A percentile compares a stretch with the other conserved stretches of the same genome.
Conservation (phyloP, 2,888 invertebrate species). For the Pristionchus mayeri region DNA sequence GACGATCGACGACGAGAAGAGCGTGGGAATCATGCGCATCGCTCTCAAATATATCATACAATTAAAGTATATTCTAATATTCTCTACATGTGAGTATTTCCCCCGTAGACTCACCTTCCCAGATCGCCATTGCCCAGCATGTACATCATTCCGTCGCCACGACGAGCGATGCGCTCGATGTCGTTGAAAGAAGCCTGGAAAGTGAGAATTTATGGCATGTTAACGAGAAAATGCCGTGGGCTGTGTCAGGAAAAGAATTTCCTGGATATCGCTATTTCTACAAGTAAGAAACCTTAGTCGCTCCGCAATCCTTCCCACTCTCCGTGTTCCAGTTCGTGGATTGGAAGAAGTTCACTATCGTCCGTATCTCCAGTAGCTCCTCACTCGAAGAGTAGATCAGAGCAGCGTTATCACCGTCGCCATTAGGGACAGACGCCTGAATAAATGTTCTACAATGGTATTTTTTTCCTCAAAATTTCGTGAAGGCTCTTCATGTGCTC, state of each 20-base stretch:
- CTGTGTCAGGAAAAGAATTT: too few species aligned
- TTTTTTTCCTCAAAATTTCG: too few species aligned
- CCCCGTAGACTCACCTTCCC: not conserved
- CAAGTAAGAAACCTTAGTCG: not conserved
- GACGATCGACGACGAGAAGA: conserved; percentile 40
- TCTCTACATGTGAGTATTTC: too few species aligned
- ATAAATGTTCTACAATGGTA: too few species aligned
- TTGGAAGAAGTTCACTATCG: not conserved
- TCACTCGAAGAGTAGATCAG: not conserved
- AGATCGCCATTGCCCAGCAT: not conserved
- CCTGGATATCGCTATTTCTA: too few species aligned
- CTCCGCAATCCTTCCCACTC: not conserved
- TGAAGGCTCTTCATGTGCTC: not conserved
- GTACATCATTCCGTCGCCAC: conserved; percentile 19
- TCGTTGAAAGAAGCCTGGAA: not conserved
- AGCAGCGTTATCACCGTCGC: too few species aligned
- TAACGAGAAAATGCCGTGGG: too few species aligned
- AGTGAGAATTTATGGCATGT: too few species aligned
- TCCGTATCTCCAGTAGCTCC: not conserved
- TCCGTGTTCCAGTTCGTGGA: not conserved
- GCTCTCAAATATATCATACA: not conserved
- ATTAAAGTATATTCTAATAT: too few species aligned
- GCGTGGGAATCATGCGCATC: conserved; percentile 17
- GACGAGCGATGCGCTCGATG: not conserved
- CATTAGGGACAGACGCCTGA: not conserved